Evolutionary conservation across 2,888 invertebrate genomes (phyloP).

Genomic region (Mayetiola destructor): DNA sequence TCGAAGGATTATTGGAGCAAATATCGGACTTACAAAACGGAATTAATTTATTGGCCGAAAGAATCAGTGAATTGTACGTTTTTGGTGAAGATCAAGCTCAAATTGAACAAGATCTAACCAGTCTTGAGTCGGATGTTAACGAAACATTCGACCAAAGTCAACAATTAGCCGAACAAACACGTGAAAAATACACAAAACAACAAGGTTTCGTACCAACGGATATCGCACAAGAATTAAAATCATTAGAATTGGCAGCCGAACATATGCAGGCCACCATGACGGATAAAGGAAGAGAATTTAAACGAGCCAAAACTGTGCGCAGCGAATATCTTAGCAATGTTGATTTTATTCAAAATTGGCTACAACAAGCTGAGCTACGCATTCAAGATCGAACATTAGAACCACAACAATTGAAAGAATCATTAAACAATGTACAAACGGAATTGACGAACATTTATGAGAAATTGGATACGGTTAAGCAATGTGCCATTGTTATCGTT

Average conservation of each 20-base stretch:
- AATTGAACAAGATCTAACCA: constrained; percentile 44
- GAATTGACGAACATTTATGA: constrained; percentile 59
- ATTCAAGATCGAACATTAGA: constrained; percentile 66
- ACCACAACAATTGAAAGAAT: constrained; percentile 62
- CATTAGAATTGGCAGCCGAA: constrained; percentile 68
- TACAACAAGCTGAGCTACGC: constrained; percentile 67
- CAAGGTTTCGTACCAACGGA: constrained; percentile 56
- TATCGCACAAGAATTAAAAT: constrained; percentile 63
- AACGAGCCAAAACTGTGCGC: constrained; percentile 67
- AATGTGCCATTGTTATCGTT: constrained; percentile 62
- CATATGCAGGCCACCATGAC: constrained; percentile 67
- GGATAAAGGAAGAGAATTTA: constrained; percentile 74
- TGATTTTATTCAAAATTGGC: constrained; percentile 69
- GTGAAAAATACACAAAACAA: constrained; percentile 46
- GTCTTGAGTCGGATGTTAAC: constrained; percentile 43
- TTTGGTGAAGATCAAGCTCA: constrained; percentile 57
- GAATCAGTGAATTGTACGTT: constrained; percentile 58
- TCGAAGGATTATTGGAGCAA: constrained; percentile 55
- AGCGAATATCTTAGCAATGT: constrained; percentile 66
- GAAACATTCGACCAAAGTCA: constrained; percentile 43
- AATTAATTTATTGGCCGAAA: constrained; percentile 49
- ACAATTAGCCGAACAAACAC: constrained; percentile 43
- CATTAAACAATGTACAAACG: constrained; percentile 58
- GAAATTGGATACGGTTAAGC: constrained; percentile 59
- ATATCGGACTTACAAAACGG: constrained; percentile 53